These are phyloP conservation scores for Pollimyrus isidori DNA, from an alignment of 2,113 vertebrate species.

Conservation along the genomic window DNA sequence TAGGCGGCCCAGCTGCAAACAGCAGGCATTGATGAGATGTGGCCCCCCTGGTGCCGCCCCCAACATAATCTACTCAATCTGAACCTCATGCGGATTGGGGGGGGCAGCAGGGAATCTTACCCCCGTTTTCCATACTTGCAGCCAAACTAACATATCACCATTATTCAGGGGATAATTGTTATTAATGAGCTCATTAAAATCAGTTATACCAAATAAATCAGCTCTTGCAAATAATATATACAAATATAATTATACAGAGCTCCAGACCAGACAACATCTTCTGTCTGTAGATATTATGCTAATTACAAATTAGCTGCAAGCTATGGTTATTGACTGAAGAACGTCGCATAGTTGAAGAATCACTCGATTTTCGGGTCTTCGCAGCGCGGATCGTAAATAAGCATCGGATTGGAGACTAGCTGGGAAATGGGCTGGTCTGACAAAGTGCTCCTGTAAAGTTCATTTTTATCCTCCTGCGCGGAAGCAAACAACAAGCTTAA, in stretches of 20 bases:
- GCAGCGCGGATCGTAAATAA: not conserved
- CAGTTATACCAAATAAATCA: not conserved
- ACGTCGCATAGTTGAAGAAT: not conserved
- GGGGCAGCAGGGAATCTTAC: not conserved
- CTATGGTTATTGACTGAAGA: not conserved
- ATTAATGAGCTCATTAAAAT: constrained; percentile 3
- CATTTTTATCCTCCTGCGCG: not conserved
- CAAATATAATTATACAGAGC: not conserved
- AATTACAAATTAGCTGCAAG: not conserved
- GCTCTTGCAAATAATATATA: not conserved
- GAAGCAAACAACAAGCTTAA: not conserved
- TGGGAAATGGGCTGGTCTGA: not conserved
- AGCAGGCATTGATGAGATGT: not conserved
- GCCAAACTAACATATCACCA: not conserved
- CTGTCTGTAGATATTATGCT: not conserved
- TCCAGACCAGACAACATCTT: not conserved
- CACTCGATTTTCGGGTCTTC: not conserved
- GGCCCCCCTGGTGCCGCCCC: not conserved
- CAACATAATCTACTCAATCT: not conserved
- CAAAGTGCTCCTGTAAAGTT: not conserved
- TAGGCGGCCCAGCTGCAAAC: not conserved
- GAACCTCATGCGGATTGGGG: not conserved
- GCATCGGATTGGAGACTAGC: not conserved
- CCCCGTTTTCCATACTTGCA: not conserved
- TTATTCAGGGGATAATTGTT: not conserved